phyloP scores from a whole-genome alignment of 2,797 vertebrate genomes.

The Girardinus metallicus region DNA sequence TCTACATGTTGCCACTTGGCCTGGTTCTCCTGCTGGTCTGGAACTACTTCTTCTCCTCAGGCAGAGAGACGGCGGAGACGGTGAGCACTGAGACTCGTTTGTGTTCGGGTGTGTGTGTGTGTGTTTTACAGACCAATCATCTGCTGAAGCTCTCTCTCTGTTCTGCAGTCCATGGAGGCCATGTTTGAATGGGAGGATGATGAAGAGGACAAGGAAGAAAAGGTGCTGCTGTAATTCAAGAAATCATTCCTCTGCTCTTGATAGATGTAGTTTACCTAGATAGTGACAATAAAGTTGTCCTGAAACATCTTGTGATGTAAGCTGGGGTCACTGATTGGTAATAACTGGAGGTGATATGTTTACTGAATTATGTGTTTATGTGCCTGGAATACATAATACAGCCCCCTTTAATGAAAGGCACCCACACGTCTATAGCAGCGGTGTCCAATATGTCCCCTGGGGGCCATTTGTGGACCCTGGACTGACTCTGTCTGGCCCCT shows the following conservation, averaged over 20 bases:
- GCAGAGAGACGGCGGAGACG: conserved; percentile 82
- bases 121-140: background rate
- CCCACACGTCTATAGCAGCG: background rate
- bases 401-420: background rate
- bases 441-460: too few species aligned
- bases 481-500: too few species aligned
- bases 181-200: conserved; percentile 92
- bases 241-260: background rate
- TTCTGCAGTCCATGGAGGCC: conserved; percentile 88
- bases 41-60: conserved; percentile 88
- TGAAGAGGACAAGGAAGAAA: conserved; percentile 94
- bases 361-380: too few species aligned
- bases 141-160: conserved; percentile 15
- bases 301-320: background rate
- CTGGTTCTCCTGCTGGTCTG: conserved; percentile 88
- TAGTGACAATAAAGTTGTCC: background rate
- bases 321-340: background rate
- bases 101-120: background rate
- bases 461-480: too few species aligned
- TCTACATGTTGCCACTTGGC: conserved; percentile 91
- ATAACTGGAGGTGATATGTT: too few species aligned
- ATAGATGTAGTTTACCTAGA: background rate
- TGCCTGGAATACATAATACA: too few species aligned
- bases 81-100: conserved; percentile 75
- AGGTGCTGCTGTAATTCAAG: conserved; percentile 79